Evolutionary conservation across 2,113 vertebrate species (phyloP), one percentile per base, ranked within the genome.

Genomic region (Heterotilapia buettikoferi): DNA sequence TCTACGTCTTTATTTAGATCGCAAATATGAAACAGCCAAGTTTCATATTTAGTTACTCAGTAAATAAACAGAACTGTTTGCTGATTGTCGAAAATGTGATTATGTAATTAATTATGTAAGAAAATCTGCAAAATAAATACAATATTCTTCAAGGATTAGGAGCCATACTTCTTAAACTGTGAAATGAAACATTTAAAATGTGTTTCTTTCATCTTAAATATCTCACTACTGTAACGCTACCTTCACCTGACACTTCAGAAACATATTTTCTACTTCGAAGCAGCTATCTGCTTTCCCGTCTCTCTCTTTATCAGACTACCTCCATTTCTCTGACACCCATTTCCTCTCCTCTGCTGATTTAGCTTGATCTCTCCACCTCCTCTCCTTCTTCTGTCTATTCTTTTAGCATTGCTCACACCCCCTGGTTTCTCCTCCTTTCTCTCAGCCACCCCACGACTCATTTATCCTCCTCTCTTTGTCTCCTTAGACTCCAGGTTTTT

Each of bases 401-500:
- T 47, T n/a, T 80, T 24, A 24, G 24, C 24, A 6, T n/a, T 9
- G 12, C 26, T 59, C 24, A 24, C 81, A 21, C 59, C 33, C 66
- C 52, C 24, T 14, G 21, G 24, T 83, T 56, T 85, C 31, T 56
- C 38, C 76, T 80, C 45, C 82, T 80, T 36, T 88, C 85, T 90
- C 53, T 21, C 43, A 76, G 83, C 43, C 43, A 14, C 80, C 61
- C 82, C 18, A 19, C 63, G 89, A 82, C 91, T 94, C 92, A 93
- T 93, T 90, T 92, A 94, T 92, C 90, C 83, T 93, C 73, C 79
- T 61, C 92, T 90, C 86, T 91, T 90, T 88, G 92, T 92, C 91
- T 91, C 86, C 83, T 89, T 31, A 90, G 86, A 90, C 89, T 91
- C 52, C 82, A 63, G 88, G 71, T 88, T 87, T 92, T 82, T 57